Evolutionary conservation across 2,888 invertebrate species (phyloP).

Genomic region (Zhuqinia jingwanae): DNA sequence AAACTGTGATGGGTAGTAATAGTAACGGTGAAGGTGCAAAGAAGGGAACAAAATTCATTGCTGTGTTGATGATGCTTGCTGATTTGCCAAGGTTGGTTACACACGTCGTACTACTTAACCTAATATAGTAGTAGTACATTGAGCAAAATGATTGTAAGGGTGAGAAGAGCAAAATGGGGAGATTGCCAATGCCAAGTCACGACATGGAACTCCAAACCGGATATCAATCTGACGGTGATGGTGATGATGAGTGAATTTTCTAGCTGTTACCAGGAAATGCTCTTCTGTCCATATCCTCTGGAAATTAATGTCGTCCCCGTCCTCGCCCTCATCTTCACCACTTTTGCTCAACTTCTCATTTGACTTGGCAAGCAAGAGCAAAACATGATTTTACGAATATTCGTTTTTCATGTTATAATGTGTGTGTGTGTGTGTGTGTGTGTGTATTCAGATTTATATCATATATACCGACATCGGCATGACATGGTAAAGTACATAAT

Average conservation of each 20-base stretch:
- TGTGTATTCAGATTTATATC: too few relatives aligned
- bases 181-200: conserved; percentile 58
- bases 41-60: too few relatives aligned
- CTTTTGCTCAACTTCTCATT: too few relatives aligned
- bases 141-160: neutral
- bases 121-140: neutral
- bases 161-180: neutral
- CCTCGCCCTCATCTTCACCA: conserved; percentile 29
- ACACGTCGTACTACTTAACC: neutral
- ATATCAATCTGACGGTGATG: conserved; percentile 65
- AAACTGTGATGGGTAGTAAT: too few relatives aligned
- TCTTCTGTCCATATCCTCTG: conserved; percentile 66
- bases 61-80: neutral
- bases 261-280: conserved; percentile 58
- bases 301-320: conserved; percentile 40
- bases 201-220: conserved; percentile 64
- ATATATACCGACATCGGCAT: too few relatives aligned
- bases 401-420: too few relatives aligned
- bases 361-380: too few relatives aligned
- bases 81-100: too few relatives aligned
- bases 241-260: conserved; percentile 63
- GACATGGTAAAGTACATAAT: too few relatives aligned
- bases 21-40: too few relatives aligned
- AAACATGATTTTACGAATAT: too few relatives aligned
- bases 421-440: too few relatives aligned